A percentile compares a stretch with the other conserved stretches of the same genome.
Conservation (phyloP, 2,797 vertebrate genomes). For the Scleropages formosus region DNA sequence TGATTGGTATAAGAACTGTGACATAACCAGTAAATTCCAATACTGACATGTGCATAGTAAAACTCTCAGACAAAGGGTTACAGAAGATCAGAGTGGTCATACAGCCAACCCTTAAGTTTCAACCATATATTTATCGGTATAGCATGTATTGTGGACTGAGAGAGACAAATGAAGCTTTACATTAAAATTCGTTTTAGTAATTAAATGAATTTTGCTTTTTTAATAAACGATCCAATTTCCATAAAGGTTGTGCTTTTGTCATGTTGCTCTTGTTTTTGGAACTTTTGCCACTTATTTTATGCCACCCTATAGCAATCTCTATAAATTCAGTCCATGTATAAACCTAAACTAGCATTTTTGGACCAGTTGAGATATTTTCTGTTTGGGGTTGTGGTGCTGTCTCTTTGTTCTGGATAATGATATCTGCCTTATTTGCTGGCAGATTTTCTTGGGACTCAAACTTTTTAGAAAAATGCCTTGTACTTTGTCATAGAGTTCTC, state of each 20-base stretch:
- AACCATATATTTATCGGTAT: too few relatives aligned
- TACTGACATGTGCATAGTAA: too few relatives aligned
- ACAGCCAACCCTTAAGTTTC: too few relatives aligned
- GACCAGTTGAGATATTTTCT: not conserved
- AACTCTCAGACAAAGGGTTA: too few relatives aligned
- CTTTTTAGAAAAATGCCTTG: not conserved
- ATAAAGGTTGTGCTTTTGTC: too few relatives aligned
- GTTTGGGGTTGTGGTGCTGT: not conserved
- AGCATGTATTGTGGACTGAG: too few relatives aligned
- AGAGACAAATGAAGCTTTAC: too few relatives aligned
- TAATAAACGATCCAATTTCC: not conserved
- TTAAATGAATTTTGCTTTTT: too few relatives aligned
- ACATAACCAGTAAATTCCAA: too few relatives aligned
- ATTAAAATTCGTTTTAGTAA: too few relatives aligned
- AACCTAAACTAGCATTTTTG: not conserved
- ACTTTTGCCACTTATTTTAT: not conserved
- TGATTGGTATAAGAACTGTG: too few relatives aligned
- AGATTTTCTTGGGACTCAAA: constrained; percentile 12
- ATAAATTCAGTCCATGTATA: not conserved
- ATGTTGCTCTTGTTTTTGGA: not conserved
- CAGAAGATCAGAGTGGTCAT: too few relatives aligned
- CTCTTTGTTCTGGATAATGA: not conserved
- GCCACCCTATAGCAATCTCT: not conserved
- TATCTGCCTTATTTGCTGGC: constrained; percentile 10
- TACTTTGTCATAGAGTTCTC: not conserved